Percentiles rank a stretch among this genome's conserved stretches.
phyloP scores from a whole-genome alignment of 2,797 vertebrate species.

The Scyliorhinus canicula region DNA sequence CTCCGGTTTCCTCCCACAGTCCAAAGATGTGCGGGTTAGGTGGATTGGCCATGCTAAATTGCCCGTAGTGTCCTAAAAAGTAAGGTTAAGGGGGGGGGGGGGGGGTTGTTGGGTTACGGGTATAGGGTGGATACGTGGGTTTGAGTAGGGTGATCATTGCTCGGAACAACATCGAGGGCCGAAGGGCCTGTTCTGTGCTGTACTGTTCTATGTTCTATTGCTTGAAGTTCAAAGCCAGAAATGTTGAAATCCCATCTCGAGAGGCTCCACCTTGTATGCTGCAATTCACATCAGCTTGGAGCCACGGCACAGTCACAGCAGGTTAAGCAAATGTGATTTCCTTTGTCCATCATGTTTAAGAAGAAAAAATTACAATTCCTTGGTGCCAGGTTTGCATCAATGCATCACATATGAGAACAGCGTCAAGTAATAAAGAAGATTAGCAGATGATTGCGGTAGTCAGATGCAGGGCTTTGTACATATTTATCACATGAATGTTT shows the following conservation, averaged over 20 bases:
- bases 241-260: background rate
- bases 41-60: too few relatives aligned
- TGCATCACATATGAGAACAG: background rate
- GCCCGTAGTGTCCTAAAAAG: too few relatives aligned
- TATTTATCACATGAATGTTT: background rate
- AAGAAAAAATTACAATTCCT: background rate
- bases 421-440: background rate
- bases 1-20: too few relatives aligned
- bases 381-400: background rate
- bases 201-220: too few relatives aligned
- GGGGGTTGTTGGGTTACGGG: too few relatives aligned
- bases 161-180: too few relatives aligned
- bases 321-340: slow-evolving; percentile 11
- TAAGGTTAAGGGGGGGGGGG: too few relatives aligned
- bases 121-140: too few relatives aligned
- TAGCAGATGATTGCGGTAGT: background rate
- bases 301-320: background rate
- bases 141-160: too few relatives aligned
- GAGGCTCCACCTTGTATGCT: background rate
- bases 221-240: background rate
- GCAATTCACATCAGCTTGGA: too few relatives aligned
- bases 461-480: background rate
- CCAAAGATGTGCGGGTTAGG: too few relatives aligned
- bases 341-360: background rate
- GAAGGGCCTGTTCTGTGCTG: too few relatives aligned